Percentiles rank a stretch among this genome's conserved stretches.
phyloP scores from a whole-genome alignment of 2,113 vertebrate species.

The Seriola dumerili region DNA sequence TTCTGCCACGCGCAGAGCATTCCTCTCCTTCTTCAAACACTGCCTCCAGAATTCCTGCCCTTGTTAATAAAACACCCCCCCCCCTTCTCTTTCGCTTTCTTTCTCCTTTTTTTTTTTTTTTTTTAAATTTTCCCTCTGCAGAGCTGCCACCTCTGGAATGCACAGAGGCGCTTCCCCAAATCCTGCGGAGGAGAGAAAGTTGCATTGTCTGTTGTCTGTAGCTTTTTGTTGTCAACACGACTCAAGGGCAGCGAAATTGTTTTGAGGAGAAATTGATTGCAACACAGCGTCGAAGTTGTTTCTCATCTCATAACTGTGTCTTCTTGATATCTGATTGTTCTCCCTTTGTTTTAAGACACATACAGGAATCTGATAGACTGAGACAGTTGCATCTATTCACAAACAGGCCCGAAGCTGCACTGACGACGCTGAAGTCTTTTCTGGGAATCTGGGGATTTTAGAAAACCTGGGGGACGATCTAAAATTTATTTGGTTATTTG shows the following conservation, averaged over 20 bases:
- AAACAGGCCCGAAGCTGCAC: background rate
- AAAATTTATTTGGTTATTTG: too few relatives aligned
- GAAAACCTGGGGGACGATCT: background rate
- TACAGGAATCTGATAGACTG: background rate
- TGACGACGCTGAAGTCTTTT: background rate
- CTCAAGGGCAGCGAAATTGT: conserved; percentile 16
- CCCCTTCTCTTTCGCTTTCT: conserved; percentile 32
- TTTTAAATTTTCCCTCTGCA: conserved; percentile 48
- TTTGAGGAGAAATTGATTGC: conserved; percentile 19
- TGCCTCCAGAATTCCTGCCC: conserved; percentile 79
- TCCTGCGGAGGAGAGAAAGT: conserved; percentile 26
- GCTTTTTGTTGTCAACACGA: conserved; percentile 21
- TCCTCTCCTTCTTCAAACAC: conserved; percentile 76
- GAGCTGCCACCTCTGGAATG: conserved; percentile 70
- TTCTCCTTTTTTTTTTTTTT: conserved; percentile 22
- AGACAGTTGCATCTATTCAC: background rate
- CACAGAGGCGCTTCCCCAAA: conserved; percentile 46
- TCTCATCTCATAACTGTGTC: background rate
- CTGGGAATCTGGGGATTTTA: background rate
- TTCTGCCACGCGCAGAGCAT: conserved; percentile 77
- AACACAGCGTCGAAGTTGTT: background rate
- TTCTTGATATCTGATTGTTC: conserved; percentile 2
- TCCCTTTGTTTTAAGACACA: background rate
- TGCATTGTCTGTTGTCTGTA: conserved; percentile 41
- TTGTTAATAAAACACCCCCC: conserved; percentile 76